Conservation (phyloP, 2,113 vertebrate species). For the Prietella phreatophila region DNA sequence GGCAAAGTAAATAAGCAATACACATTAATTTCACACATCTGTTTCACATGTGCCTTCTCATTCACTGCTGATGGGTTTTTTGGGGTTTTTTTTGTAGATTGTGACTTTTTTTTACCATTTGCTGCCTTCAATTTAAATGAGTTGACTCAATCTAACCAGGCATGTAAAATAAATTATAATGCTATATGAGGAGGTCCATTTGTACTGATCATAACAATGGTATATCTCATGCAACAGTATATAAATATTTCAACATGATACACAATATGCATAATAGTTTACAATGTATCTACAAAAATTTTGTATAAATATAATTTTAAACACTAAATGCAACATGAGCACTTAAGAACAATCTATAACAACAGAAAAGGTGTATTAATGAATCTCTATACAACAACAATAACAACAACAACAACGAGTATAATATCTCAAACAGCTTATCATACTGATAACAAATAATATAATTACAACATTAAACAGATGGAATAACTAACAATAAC, state of each 20-base stretch:
- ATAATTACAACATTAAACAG: no score
- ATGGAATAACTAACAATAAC: no score
- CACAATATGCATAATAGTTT: background rate
- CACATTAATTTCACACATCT: background rate
- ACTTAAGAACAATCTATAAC: background rate
- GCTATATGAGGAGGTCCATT: background rate
- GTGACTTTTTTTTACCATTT: background rate
- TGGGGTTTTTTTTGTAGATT: background rate
- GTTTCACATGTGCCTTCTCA: background rate
- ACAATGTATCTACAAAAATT: background rate
- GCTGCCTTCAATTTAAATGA: background rate
- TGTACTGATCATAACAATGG: background rate
- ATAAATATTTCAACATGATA: background rate
- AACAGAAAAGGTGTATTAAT: background rate
- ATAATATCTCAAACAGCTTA: no score
- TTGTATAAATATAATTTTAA: background rate
- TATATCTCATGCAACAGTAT: background rate
- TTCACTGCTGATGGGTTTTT: background rate
- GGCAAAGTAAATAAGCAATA: background rate
- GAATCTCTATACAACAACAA: background rate
- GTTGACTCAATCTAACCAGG: background rate
- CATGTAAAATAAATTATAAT: background rate
- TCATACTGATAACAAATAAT: no score
- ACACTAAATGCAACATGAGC: background rate
- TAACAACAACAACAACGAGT: background rate